Evolutionary conservation across 2,113 vertebrate genomes (phyloP), one percentile per base, ranked within the genome.

Genomic region (Motacilla tschutschensis): DNA sequence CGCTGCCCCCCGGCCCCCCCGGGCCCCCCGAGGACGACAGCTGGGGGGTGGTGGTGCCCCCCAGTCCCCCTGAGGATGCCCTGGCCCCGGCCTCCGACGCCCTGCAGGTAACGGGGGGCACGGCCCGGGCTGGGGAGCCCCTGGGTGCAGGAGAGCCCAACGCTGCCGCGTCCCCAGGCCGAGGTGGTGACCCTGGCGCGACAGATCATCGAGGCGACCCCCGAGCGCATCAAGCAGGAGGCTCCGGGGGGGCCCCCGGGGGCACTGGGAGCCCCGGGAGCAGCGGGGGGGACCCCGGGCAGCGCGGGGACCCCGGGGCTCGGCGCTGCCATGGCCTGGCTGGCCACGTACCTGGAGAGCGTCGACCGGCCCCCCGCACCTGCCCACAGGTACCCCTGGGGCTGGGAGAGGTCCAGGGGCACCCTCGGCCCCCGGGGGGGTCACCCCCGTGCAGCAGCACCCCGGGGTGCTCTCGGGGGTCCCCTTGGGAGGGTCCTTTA

Each of bases 141-240:
- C 8, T 9, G 2, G 2, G 26, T 5, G 12, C 60, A 5, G 20
- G 9, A 14, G 38, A 8, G 21, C 38, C n/a, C 33, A n/a, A n/a
- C n/a, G n/a, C n/a, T n/a, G n/a, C n/a, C n/a, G 46, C 14, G 22
- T 47, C 22, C 7, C 46, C 22, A 48, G 47, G 47, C 47, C 8
- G 25, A 48, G 47, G 46, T 84, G 72, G 82, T 84, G 55, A 84
- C 82, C 0, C 64, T 85, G 64, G 82, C 82, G 0, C 82, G 41
- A 8, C 82, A 77, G 64, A 77, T 77, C 64, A 77, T 77, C 35
- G 82, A 85, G 73, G 82, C 82, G 2, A 77, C 82, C 35, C 82
- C 82, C 1, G 82, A 85, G 6, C 82, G 82, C 41, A 85, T 85
- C 82, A 85, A 85, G 82, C 82, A 85, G 57, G 82, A 85, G 57